phyloP scores from a whole-genome alignment of 2,113 vertebrate species.

The Tenebrosternarchus preto region DNA sequence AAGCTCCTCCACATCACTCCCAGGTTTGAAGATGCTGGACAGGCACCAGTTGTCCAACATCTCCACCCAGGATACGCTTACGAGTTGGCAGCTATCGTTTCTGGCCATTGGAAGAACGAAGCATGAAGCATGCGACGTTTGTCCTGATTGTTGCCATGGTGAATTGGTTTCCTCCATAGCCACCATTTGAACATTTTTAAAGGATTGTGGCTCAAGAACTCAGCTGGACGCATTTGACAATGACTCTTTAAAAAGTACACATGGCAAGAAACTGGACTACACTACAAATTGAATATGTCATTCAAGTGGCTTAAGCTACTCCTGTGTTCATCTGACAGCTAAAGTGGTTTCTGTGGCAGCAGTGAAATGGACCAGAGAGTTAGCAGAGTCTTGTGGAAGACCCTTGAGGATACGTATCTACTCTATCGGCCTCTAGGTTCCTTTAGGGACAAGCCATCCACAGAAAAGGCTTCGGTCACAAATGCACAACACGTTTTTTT shows the following conservation, averaged over 20 bases:
- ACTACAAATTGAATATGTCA: constrained; percentile 51
- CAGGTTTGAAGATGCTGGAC: too few relatives aligned
- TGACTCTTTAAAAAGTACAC: constrained; percentile 30
- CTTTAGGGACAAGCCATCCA: constrained; percentile 19
- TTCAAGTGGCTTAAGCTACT: constrained; percentile 24
- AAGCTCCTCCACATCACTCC: too few relatives aligned
- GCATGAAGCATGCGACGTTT: not conserved
- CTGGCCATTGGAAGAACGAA: not conserved
- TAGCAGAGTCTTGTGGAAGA: constrained; percentile 6
- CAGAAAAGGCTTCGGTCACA: not conserved
- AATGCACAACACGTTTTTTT: not conserved
- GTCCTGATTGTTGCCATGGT: constrained; percentile 22
- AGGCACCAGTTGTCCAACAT: not conserved
- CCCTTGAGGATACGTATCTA: constrained; percentile 21
- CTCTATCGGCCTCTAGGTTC: constrained; percentile 20
- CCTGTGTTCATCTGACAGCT: constrained; percentile 34
- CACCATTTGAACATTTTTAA: constrained; percentile 33
- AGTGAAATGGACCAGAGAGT: not conserved
- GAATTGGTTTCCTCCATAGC: constrained; percentile 11
- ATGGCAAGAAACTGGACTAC: constrained; percentile 17
- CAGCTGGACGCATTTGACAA: constrained; percentile 30
- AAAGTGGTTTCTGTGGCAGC: constrained; percentile 27
- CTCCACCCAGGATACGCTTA: not conserved
- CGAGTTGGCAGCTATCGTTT: not conserved
- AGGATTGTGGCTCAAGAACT: constrained; percentile 28